Evolutionary conservation across 2,113 vertebrate genomes (phyloP), one percentile per base, ranked within the genome.

Genomic region (Lathamus discolor): DNA sequence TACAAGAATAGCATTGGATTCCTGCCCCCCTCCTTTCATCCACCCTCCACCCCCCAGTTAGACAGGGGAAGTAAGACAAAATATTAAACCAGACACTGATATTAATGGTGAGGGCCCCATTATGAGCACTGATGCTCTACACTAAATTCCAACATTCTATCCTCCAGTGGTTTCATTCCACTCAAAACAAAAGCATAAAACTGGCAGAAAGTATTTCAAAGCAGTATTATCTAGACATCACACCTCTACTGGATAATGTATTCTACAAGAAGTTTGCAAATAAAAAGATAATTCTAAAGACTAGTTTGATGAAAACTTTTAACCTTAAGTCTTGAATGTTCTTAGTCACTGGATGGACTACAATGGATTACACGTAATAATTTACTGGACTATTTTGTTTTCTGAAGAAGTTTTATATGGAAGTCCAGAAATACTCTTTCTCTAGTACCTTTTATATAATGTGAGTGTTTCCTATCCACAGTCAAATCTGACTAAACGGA

Each of bases 41-140:
- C 22, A 23, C 55, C 20, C 20, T 25, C 33, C 7, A n/a, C 22
- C 2, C 8, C 22, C 13, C 3, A 33, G 3, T 0, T 76, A 11
- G 4, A 17, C 1, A 7, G 13, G 5, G 6, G 23, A 52, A 5
- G 19, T 8, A 61, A 76, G 16, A 62, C 3, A 77, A 90, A 59
- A 19, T 55, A 72, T 12, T 41, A 59, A 88, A 46, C 25, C 29
- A 83, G 28, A 39, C 18, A 28, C 13, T 59, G 24, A 9, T 46
- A 10, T 3, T 72, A 29, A 16, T 13, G 28, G 10, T 14, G 48
- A 55, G 27, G 9, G 13, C 7, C 52, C 41, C 29, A 37, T 19
- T 22, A 83, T 15, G 5, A 62, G 41, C 31, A 10, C 5, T 81
- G 35, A 35, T 1, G 11, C 17, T 62, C 54, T 49, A 24, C 46